These are phyloP conservation scores for Drosophila nr. fundita DNA, from an alignment of 2,888 invertebrate genomes.

Conservation along the genomic window DNA sequence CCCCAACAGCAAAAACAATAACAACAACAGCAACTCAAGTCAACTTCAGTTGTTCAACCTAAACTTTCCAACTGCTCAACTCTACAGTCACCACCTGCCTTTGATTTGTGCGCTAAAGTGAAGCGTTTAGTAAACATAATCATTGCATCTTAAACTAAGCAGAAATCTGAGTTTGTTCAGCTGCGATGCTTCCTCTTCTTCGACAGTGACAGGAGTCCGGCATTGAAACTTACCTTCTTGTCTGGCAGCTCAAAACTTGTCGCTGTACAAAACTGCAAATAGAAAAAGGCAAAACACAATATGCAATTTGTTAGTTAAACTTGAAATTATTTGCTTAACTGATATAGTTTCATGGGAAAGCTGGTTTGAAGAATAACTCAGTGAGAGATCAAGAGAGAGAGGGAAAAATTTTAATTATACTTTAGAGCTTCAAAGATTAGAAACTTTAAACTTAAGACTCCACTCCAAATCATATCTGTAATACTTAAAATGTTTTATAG, in stretches of 20 bases:
- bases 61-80: slow-evolving; percentile 8
- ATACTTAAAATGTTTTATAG: not conserved
- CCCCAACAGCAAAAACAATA: slow-evolving; percentile 6
- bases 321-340: not conserved
- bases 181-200: not conserved
- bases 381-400: not conserved
- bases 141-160: slow-evolving; percentile 13
- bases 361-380: not conserved
- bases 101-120: slow-evolving; percentile 45
- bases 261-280: slow-evolving; percentile 34
- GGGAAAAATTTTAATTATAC: not conserved
- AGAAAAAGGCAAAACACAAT: slow-evolving; percentile 17
- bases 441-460: not conserved
- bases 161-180: slow-evolving; percentile 1
- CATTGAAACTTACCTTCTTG: slow-evolving; percentile 44
- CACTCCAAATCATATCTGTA: not conserved
- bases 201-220: not conserved
- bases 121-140: slow-evolving; percentile 19
- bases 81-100: slow-evolving; percentile 51
- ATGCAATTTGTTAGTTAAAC: slow-evolving; percentile 27
- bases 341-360: not conserved
- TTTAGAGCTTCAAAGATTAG: not conserved
- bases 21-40: slow-evolving; percentile 11
- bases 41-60: slow-evolving; percentile 7
- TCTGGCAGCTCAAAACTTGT: slow-evolving; percentile 31